Evolutionary conservation across 2,888 invertebrate species (phyloP).

Genomic region (Stenodema calcarata): DNA sequence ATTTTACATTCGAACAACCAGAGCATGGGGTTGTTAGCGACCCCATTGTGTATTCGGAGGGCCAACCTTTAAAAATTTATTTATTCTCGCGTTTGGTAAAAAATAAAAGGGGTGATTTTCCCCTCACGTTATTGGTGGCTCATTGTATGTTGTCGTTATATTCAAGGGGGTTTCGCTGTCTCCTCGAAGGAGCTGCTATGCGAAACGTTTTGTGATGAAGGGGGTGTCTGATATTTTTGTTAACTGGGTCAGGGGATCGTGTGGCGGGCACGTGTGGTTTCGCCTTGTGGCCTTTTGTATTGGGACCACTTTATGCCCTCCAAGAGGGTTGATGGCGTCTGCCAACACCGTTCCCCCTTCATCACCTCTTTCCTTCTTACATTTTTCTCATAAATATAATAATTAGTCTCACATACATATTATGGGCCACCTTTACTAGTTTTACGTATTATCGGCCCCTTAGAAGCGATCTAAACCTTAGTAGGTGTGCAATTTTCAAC

Average conservation of each 20-base stretch:
- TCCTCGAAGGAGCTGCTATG: neutral
- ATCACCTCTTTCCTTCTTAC: neutral
- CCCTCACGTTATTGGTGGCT: too few species aligned
- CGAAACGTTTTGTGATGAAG: neutral
- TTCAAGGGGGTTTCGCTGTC: neutral
- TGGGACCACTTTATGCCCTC: neutral
- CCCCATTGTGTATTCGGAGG: too few species aligned
- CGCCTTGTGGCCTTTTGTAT: neutral
- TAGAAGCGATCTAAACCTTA: too few species aligned
- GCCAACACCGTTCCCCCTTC: neutral
- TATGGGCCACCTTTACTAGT: too few species aligned
- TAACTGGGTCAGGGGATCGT: constrained; percentile 27
- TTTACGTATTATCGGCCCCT: too few species aligned
- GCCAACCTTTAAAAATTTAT: too few species aligned
- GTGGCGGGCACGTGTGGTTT: constrained; percentile 6
- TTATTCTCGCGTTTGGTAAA: too few species aligned
- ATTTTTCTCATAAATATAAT: neutral
- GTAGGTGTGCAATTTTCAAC: too few species aligned
- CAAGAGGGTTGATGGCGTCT: neutral
- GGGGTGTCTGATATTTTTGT: neutral
- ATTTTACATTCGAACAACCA: too few species aligned
- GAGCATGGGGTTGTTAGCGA: too few species aligned
- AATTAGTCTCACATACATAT: too few species aligned
- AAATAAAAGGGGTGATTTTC: too few species aligned
- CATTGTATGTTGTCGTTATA: neutral